These are phyloP conservation scores for Megalopta genalis DNA, from an alignment of 1,140 invertebrate genomes.

Conservation along the genomic window DNA sequence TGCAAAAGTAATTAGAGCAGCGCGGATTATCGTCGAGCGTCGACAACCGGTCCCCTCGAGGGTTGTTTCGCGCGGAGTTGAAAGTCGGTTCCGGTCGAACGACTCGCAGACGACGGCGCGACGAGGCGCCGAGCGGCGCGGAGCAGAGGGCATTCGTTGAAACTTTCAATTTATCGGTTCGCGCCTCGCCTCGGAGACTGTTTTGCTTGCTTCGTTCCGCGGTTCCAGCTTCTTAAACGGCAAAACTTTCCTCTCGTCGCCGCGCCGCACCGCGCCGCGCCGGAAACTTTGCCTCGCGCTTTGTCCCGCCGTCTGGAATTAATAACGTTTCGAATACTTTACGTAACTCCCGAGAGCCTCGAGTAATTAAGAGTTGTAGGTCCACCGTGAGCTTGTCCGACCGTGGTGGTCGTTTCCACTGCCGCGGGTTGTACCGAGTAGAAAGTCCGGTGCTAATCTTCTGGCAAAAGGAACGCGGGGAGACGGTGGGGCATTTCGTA, in stretches of 20 bases:
- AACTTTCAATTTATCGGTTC: constrained; percentile 32
- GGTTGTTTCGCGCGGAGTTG: neutral
- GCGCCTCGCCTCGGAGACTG: neutral
- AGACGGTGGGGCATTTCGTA: neutral
- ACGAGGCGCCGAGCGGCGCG: neutral
- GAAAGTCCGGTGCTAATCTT: neutral
- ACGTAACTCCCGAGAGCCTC: constrained; percentile 3
- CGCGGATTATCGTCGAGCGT: neutral
- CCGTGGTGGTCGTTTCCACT: neutral
- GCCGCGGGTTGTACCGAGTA: neutral
- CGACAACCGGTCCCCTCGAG: neutral
- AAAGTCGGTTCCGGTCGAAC: constrained; percentile 4
- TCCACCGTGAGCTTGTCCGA: neutral
- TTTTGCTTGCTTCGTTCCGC: neutral
- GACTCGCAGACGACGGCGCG: neutral
- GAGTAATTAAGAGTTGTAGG: constrained; percentile 5
- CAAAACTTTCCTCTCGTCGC: neutral
- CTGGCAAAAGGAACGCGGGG: neutral
- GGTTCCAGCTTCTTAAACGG: neutral
- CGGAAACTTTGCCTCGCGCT: neutral
- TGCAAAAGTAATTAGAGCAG: constrained; percentile 26
- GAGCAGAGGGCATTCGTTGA: neutral
- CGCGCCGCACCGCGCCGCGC: too few species aligned
- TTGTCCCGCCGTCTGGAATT: neutral
- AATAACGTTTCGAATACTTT: constrained; percentile 12